Evolutionary conservation across 2,113 vertebrate genomes (phyloP).

Genomic region (Cariama cristata): DNA sequence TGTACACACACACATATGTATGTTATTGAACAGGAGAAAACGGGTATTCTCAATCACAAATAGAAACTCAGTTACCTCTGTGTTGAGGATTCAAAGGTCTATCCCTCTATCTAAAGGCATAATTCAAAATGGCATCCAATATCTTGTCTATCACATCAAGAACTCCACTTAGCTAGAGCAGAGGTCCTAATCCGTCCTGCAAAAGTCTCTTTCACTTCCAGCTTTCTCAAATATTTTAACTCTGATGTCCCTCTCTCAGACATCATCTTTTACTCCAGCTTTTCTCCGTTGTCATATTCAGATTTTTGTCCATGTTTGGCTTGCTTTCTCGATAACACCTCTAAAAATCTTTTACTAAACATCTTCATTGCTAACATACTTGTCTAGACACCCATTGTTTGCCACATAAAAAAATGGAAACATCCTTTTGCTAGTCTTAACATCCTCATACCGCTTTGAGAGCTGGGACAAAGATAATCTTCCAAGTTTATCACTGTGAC

Average conservation of each 20-base stretch:
- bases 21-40: background rate
- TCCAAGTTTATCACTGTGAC: background rate
- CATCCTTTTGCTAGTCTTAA: background rate
- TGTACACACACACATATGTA: accelerated
- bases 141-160: background rate
- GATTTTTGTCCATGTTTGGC: background rate
- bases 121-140: background rate
- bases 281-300: background rate
- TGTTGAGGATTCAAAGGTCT: background rate
- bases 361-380: background rate
- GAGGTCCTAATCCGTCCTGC: background rate
- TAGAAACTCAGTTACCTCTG: background rate
- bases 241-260: background rate
- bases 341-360: background rate
- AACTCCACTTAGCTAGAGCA: background rate
- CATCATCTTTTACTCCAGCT: background rate
- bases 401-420: background rate
- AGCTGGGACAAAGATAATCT: background rate
- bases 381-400: background rate
- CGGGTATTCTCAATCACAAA: background rate
- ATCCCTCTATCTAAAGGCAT: background rate
- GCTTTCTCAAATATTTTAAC: background rate
- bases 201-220: background rate
- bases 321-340: background rate
- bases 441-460: background rate